A percentile compares a stretch with the other conserved stretches of the same genome.
These are phyloP conservation scores for Diorhabda carinulata DNA, from an alignment of 1,140 invertebrate genomes.

Conservation along the genomic window DNA sequence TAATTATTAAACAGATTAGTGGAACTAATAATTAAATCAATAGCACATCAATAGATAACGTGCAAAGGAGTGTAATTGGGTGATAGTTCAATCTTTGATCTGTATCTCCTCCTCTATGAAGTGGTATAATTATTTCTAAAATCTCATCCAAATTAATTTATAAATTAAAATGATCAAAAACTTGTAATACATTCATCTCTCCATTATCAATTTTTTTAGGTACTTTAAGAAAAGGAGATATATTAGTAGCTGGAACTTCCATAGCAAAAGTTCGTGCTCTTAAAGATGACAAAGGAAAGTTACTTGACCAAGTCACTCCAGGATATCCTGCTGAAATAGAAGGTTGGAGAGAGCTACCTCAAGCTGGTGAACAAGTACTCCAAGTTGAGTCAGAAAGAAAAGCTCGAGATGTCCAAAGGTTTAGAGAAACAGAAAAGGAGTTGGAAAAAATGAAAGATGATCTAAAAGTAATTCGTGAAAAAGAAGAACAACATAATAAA, in stretches of 20 bases:
- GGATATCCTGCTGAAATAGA: conserved; percentile 82
- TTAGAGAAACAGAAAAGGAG: conserved; percentile 56
- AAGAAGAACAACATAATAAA: conserved; percentile 63
- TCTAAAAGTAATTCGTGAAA: conserved; percentile 59
- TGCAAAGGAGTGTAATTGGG: too few relatives aligned
- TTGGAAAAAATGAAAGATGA: conserved; percentile 63
- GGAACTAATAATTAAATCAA: too few relatives aligned
- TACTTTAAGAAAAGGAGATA: conserved; percentile 74
- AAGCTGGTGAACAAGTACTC: conserved; percentile 80
- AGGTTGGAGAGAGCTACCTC: conserved; percentile 84
- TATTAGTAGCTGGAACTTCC: conserved; percentile 77
- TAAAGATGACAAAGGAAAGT: conserved; percentile 72
- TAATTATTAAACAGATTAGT: too few relatives aligned
- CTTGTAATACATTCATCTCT: too few relatives aligned
- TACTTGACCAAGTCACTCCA: conserved; percentile 67
- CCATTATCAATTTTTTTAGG: conserved; percentile 45
- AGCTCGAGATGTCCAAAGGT: conserved; percentile 61
- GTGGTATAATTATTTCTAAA: too few relatives aligned
- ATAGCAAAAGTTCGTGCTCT: conserved; percentile 86
- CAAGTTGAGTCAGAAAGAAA: conserved; percentile 59
- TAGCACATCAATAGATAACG: too few relatives aligned
- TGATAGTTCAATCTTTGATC: too few relatives aligned
- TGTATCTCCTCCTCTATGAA: too few relatives aligned
- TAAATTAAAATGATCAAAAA: too few relatives aligned
- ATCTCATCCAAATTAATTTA: too few relatives aligned